A percentile compares a stretch with the other conserved stretches of the same genome.
Conservation (phyloP, 1,140 invertebrate genomes). For the Trypoxylus dichotomus region DNA sequence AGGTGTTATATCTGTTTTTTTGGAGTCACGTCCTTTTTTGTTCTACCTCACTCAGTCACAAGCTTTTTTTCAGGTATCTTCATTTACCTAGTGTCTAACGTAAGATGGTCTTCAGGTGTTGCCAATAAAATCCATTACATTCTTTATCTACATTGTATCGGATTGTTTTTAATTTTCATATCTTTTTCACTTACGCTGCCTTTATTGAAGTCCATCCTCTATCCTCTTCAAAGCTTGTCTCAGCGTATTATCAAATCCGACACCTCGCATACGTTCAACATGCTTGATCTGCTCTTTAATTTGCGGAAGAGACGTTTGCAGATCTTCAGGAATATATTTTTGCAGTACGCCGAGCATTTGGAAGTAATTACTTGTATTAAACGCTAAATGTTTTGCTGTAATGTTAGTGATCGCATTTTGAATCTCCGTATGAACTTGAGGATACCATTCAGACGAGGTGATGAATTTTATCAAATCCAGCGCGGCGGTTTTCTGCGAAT, state of each 20-base stretch:
- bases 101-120: no score
- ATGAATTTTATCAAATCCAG: slow-evolving; percentile 41
- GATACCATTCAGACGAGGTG: slow-evolving; percentile 37
- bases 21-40: no score
- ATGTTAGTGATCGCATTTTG: slow-evolving; percentile 33
- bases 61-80: no score
- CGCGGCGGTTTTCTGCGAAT: slow-evolving; percentile 42
- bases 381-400: slow-evolving; percentile 48
- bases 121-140: no score
- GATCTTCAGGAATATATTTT: slow-evolving; percentile 43
- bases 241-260: slow-evolving; percentile 49
- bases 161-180: no score
- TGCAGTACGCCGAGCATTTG: slow-evolving; percentile 44
- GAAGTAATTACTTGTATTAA: slow-evolving; percentile 48
- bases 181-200: no score
- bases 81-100: no score
- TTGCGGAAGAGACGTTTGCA: slow-evolving; percentile 37
- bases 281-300: slow-evolving; percentile 42
- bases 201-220: slow-evolving; percentile 27
- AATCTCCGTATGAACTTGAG: slow-evolving; percentile 38
- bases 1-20: no score
- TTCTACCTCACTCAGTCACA: no score
- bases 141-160: no score
- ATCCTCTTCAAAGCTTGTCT: slow-evolving; percentile 44
- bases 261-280: slow-evolving; percentile 47